A percentile compares a stretch with the other conserved stretches of the same genome.
phyloP scores from a whole-genome alignment of 2,113 vertebrate species.

The Clarias gariepinus region DNA sequence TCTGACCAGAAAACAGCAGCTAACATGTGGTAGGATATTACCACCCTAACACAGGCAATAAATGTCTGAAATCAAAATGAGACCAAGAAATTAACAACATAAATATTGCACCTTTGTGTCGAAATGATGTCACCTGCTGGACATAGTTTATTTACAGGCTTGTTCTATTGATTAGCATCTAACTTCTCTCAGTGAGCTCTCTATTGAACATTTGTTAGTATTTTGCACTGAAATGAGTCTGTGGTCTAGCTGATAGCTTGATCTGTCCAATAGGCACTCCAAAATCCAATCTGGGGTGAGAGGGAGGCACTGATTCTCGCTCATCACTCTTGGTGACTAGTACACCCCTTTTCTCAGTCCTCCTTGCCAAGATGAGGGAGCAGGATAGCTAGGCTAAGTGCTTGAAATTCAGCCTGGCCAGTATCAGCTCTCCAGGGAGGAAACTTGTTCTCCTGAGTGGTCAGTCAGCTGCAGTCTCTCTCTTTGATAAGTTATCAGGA shows the following conservation, averaged over 20 bases:
- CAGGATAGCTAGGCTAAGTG: slow-evolving; percentile 47
- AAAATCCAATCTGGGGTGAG: slow-evolving; percentile 38
- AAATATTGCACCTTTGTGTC: background rate
- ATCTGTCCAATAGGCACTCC: slow-evolving; percentile 18
- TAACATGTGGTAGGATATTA: background rate
- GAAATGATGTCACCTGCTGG: slow-evolving; percentile 5
- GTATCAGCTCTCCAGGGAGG: slow-evolving; percentile 47
- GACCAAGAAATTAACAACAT: slow-evolving; percentile 1
- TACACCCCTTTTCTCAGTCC: slow-evolving; percentile 35
- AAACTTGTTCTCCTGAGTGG: slow-evolving; percentile 32
- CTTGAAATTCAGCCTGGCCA: slow-evolving; percentile 46
- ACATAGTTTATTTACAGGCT: slow-evolving; percentile 29
- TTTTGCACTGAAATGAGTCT: slow-evolving; percentile 24
- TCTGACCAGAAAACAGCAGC: slow-evolving; percentile 55
- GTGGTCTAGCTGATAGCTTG: slow-evolving; percentile 13
- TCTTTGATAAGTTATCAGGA: slow-evolving; percentile 53
- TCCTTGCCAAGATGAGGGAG: slow-evolving; percentile 45
- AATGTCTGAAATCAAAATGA: background rate
- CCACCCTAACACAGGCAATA: background rate
- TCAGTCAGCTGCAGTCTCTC: slow-evolving; percentile 23
- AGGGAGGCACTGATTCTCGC: slow-evolving; percentile 30
- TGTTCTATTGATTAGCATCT: slow-evolving; percentile 40
- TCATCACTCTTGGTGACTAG: slow-evolving; percentile 47
- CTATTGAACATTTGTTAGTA: slow-evolving; percentile 14
- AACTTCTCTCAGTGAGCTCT: background rate